Base-by-base conservation (phyloP, 2,797 vertebrate genomes). In the Micromesistius poutassou region DNA sequence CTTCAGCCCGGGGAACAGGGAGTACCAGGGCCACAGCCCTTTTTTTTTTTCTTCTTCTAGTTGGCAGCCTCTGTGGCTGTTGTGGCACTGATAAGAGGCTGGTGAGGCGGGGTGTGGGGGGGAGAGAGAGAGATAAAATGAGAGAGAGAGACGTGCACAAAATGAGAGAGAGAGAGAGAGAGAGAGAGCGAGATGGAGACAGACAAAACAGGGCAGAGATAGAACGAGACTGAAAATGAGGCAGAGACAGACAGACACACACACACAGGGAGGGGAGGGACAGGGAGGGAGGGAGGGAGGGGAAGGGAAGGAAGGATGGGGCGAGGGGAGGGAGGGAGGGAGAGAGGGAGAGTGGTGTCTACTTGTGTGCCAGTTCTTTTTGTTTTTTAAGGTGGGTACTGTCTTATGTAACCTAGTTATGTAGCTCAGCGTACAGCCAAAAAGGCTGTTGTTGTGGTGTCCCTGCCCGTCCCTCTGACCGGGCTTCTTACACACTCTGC, bases 11-110 rank as follows among this genome's bases (percentile, higher is more conserved):
- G 88, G 91, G 97, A 96, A 97, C 97, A 97, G 87, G 75, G 95
- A 95, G 97, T 97, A 91, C 97, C 92, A 89, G 90, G 92, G 93
- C 90, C 96, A 31, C 94, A 94, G 96, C 95, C 96, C 89, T 94
- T 95, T 94, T 68, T 28, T 28, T 68, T 28, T 68, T 68, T 68
- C n/a, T n/a, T n/a, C n/a, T 68, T 70, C 94, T 96, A 95, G 93
- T 93, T 96, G 96, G 96, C 97, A 96, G 95, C 88, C 93, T 84
- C 92, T 85, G 91, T 93, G n/a, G 88, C 95, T 95, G 96, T 95
- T 96, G 95, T 93, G 92, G 88, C 93, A 87, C 96, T 97, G 97
- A 99, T 98, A 99, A 98, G 96, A 96, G 95, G 93, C 93, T 94
- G 92, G 96, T 97, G 97, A 96, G 97, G 97, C 4, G 35, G 35